Evolutionary conservation across 2,797 vertebrate genomes (phyloP).

Genomic region (Lepilemur ruficaudatus): DNA sequence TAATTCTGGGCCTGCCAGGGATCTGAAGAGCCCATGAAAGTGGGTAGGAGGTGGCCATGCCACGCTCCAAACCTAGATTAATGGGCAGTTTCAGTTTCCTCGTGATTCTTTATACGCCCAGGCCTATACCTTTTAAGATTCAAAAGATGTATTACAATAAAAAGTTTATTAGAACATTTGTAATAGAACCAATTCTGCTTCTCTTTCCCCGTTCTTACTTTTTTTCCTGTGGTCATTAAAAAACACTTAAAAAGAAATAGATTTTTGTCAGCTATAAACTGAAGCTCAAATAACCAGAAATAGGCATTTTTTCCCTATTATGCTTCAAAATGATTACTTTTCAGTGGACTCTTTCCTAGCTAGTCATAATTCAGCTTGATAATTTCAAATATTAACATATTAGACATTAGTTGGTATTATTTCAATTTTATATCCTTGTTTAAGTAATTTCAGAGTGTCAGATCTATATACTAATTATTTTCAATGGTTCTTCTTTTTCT

Average conservation of each 20-base stretch:
- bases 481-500: slow-evolving; percentile 27
- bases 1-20: not conserved
- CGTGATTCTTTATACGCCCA: not conserved
- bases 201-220: not conserved
- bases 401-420: slow-evolving; percentile 57
- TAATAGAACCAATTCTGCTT: not conserved
- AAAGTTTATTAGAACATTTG: not conserved
- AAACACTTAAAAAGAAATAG: not conserved
- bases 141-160: not conserved
- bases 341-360: not conserved
- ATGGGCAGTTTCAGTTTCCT: not conserved
- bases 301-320: not conserved
- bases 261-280: slow-evolving; percentile 35
- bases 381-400: slow-evolving; percentile 43
- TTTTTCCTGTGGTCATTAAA: not conserved
- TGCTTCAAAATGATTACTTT: slow-evolving; percentile 28
- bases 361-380: slow-evolving; percentile 40
- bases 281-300: not conserved
- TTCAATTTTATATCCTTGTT: slow-evolving; percentile 15
- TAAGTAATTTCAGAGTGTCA: slow-evolving; percentile 42
- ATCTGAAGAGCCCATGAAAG: not conserved
- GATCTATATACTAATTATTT: slow-evolving; percentile 61
- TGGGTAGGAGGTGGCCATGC: not conserved
- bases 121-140: not conserved
- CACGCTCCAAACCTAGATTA: not conserved